Conservation (phyloP, 2,113 vertebrate genomes). For the Dissostichus mawsoni region DNA sequence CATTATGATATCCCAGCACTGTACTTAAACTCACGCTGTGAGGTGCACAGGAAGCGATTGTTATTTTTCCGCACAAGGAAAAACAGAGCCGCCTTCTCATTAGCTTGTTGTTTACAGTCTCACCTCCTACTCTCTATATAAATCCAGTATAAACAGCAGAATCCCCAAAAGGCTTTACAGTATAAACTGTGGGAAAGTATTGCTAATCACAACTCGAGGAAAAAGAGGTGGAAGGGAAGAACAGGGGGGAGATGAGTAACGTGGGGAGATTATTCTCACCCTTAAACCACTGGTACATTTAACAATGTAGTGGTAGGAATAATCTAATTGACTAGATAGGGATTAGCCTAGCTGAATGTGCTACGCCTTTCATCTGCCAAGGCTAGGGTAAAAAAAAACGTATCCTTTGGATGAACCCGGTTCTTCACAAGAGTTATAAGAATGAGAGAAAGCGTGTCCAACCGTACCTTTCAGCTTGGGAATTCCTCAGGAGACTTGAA, state of each 20-base stretch:
- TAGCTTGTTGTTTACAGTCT: constrained; percentile 60
- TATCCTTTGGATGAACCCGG: constrained; percentile 81
- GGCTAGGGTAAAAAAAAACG: constrained; percentile 30
- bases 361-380: constrained; percentile 71
- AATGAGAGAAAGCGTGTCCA: constrained; percentile 58
- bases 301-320: constrained; percentile 35
- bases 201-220: constrained; percentile 39
- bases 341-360: constrained; percentile 66
- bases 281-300: constrained; percentile 27
- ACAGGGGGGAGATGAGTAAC: not conserved
- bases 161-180: constrained; percentile 54
- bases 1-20: constrained; percentile 36
- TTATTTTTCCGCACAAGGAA: constrained; percentile 53
- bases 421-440: constrained; percentile 62
- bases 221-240: constrained; percentile 27
- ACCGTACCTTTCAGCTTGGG: constrained; percentile 66
- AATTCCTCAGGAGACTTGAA: constrained; percentile 62
- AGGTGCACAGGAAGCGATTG: constrained; percentile 51
- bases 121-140: constrained; percentile 47
- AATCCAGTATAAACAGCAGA: constrained; percentile 52
- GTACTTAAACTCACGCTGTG: constrained; percentile 34
- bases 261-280: constrained; percentile 44
- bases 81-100: constrained; percentile 54
- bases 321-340: constrained; percentile 70
- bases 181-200: constrained; percentile 60